Evolutionary conservation across 1,140 invertebrate genomes (phyloP), one percentile per base, ranked within the genome.

Genomic region (Conopomorpha cramerella): DNA sequence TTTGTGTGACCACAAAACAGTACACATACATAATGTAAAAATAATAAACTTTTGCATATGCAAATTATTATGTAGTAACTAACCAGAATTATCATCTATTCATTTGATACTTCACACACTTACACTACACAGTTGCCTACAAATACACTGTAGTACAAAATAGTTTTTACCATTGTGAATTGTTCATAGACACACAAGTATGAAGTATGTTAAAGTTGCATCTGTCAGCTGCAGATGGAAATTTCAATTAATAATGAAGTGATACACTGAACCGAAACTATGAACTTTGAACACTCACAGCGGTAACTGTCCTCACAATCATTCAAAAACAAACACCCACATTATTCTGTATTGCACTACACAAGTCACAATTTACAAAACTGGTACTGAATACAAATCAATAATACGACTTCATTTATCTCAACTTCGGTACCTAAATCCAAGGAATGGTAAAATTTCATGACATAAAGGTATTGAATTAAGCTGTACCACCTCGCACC

Each of bases 401-500:
- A 29, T 51, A 56, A 55, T 46, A 56, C 62, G 57, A 66, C 26
- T 4, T 51, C 57, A 53, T 36, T 38, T 38, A 41, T 43, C 14
- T 43, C 48, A 46, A 41, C 26, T 32, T 23, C 49, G 43, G 36
- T 30, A 31, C 7, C 6, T 32, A 7, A 25, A 35, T 30, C 8
- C 26, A 25, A 7, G n/a, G n/a, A 35, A 35, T 26, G 10, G 7
- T 6, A 35, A 19, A 18, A 28, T 15, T 26, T 10, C 6, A 30
- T 12, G 28, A 8, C n/a, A 35, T 36, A 10, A 15, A 47, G 26
- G 30, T 34, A 39, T 42, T 38, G 34, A 16, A 42, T 81, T 86
- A 92, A 51, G 89, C 88, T 43, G 88, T 87, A 46, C 90, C 90
- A 37, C 93, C 93, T 49, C 91, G 85, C 44, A 97, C 94, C 44